A percentile compares a stretch with the other conserved stretches of the same genome.
Evolutionary conservation across 2,797 vertebrate genomes (phyloP).

Genomic region (Decapterus maruadsi): DNA sequence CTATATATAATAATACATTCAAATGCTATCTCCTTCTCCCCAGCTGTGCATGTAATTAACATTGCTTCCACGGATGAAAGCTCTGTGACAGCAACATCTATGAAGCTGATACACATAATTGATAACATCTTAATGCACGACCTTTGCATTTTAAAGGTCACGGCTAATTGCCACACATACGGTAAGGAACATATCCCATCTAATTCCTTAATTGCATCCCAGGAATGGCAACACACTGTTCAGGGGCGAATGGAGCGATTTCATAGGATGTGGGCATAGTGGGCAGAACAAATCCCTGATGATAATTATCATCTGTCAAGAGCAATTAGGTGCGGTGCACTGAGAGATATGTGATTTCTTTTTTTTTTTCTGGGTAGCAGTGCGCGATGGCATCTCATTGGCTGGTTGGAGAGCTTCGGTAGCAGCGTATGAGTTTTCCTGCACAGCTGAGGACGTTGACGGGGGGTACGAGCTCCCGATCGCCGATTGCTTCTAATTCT

Average conservation of each 20-base stretch:
- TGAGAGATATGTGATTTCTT: slow-evolving; percentile 72
- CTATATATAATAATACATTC: slow-evolving; percentile 21
- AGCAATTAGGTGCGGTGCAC: slow-evolving; percentile 78
- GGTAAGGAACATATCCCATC: slow-evolving; percentile 77
- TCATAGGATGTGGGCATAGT: slow-evolving; percentile 68
- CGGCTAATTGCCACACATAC: slow-evolving; percentile 79
- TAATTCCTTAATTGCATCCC: slow-evolving; percentile 83
- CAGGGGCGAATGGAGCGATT: slow-evolving; percentile 43
- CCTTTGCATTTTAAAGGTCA: slow-evolving; percentile 83
- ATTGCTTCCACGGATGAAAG: slow-evolving; percentile 64
- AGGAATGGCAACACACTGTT: slow-evolving; percentile 52
- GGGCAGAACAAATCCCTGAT: slow-evolving; percentile 76
- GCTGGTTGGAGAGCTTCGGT: slow-evolving; percentile 42
- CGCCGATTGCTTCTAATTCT: slow-evolving; percentile 62
- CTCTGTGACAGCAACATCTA: slow-evolving; percentile 73
- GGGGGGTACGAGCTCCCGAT: slow-evolving; percentile 57
- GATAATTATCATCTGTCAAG: slow-evolving; percentile 83
- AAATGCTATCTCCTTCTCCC: slow-evolving; percentile 33
- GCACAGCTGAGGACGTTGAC: slow-evolving; percentile 59
- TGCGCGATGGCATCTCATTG: slow-evolving; percentile 61
- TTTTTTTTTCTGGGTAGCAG: slow-evolving; percentile 49
- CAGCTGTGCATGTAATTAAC: slow-evolving; percentile 62
- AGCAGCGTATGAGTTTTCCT: slow-evolving; percentile 34
- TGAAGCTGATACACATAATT: slow-evolving; percentile 77
- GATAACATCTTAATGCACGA: slow-evolving; percentile 83